These are phyloP conservation scores for Agrotis ipsilon DNA, from an alignment of 2,888 invertebrate species.

Conservation along the genomic window DNA sequence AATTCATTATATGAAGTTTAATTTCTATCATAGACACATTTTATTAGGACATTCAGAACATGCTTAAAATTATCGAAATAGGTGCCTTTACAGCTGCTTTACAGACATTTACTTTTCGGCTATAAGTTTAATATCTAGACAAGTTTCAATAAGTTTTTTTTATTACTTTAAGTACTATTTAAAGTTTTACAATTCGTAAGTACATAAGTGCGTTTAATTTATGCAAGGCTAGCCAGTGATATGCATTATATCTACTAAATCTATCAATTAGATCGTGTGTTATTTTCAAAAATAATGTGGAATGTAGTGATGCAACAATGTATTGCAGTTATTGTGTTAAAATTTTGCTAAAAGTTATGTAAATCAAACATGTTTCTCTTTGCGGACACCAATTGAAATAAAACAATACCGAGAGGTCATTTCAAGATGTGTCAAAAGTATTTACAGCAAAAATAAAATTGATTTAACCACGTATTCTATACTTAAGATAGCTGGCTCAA, in stretches of 20 bases:
- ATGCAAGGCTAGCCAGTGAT: constrained; percentile 80
- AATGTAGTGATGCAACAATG: constrained; percentile 68
- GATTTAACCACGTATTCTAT: constrained; percentile 53
- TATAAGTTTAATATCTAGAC: constrained; percentile 52
- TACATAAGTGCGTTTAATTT: constrained; percentile 75
- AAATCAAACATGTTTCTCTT: constrained; percentile 18
- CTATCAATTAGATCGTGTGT: constrained; percentile 58
- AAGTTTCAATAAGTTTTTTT: constrained; percentile 51
- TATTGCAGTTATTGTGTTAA: constrained; percentile 48
- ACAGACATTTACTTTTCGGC: constrained; percentile 51
- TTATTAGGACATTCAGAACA: constrained; percentile 45
- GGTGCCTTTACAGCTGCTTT: constrained; percentile 60
- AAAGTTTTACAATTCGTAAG: constrained; percentile 73
- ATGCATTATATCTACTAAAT: constrained; percentile 73
- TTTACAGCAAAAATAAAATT: constrained; percentile 43
- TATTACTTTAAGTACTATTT: constrained; percentile 69
- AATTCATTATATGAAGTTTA: constrained; percentile 23
- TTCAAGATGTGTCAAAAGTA: constrained; percentile 31
- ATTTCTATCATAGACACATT: constrained; percentile 39
- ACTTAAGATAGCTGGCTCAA: constrained; percentile 63
- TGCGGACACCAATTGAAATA: constrained; percentile 21
- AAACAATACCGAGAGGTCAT: constrained; percentile 27
- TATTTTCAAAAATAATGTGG: constrained; percentile 67
- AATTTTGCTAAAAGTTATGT: constrained; percentile 40
- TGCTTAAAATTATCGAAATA: constrained; percentile 47